Evolutionary conservation across 2,113 vertebrate genomes (phyloP), one percentile per base, ranked within the genome.

Genomic region (Siniperca chuatsi): DNA sequence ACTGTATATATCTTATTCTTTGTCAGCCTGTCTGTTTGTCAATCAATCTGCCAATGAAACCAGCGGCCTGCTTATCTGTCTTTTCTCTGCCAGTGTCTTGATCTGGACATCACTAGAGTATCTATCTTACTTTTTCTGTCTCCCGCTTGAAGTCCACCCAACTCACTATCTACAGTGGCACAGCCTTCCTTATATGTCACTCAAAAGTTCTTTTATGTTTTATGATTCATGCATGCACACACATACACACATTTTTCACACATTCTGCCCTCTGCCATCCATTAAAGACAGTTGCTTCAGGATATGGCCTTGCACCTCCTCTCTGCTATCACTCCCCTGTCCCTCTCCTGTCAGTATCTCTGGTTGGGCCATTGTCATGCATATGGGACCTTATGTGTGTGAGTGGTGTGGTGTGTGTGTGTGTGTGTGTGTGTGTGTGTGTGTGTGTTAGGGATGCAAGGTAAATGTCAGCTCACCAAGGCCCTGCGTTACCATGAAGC

Each of bases 161-260:
- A 75, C 85, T 82, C 86, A 71, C 87, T 91, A 92, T 94, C 93
- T 92, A 65, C 92, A 86, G 86, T 35, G 33, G 66, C 50, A 71
- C 90, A 92, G 90, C 80, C 67, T 88, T 90, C 75, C 78, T 85
- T 82, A 86, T 74, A 79, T 85, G 79, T 88, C 89, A 91, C 75
- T 93, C 87, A 88, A 72, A 88, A 58, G 58, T 86, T 83, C 66
- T 84, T 90, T 93, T 84, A 92, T 93, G 82, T 92, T 84, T 90
- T 64, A 79, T 84, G 84, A 88, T 65, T 84, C 75, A 85, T 61
- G 62, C 74, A 42, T 7, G 2, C 72, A 29, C 35, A 23, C 58
- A 64, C 73, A 75, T 35, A 64, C 35, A 60, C 87, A 37, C 60
- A 57, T 37, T 79, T 78, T 55, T 68, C 61, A 76, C 78, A 79